Percentiles rank a stretch among this genome's conserved stretches.
These are phyloP conservation scores for Thaumatotibia leucotreta DNA, from an alignment of 1,140 invertebrate species.

Conservation along the genomic window DNA sequence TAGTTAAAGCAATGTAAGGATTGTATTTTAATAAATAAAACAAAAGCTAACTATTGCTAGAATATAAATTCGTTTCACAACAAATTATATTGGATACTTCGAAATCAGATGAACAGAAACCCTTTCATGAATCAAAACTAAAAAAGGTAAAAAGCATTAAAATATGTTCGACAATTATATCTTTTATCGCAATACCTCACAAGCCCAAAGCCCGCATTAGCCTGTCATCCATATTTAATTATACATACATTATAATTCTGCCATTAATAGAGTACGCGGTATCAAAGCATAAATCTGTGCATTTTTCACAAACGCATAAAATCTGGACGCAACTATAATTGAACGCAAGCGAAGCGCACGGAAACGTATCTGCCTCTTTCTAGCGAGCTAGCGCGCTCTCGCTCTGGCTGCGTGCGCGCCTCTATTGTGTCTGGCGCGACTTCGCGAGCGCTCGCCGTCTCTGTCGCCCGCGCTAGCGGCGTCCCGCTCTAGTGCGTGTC, in stretches of 20 bases:
- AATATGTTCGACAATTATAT: not conserved
- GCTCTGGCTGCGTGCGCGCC: constrained; percentile 55
- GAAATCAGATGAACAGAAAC: not conserved
- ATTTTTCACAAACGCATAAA: constrained; percentile 74
- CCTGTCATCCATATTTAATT: constrained; percentile 10
- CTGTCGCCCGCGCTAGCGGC: constrained; percentile 47
- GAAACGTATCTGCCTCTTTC: constrained; percentile 40
- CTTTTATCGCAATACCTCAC: constrained; percentile 3
- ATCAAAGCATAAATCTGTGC: constrained; percentile 66
- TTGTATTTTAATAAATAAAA: not conserved
- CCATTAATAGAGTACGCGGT: constrained; percentile 60
- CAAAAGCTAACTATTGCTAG: no score
- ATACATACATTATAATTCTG: not conserved
- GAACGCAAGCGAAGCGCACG: constrained; percentile 38
- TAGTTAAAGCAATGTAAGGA: no score
- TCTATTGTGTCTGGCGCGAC: constrained; percentile 60
- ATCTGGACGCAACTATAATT: constrained; percentile 67
- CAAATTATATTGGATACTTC: not conserved
- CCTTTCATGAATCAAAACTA: not conserved
- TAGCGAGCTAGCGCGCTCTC: constrained; percentile 41
- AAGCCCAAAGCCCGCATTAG: not conserved
- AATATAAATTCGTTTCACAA: no score
- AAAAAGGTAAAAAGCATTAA: not conserved
- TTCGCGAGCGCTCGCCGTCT: constrained; percentile 38
- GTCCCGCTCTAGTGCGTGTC: constrained; percentile 59